Evolutionary conservation across 2,888 invertebrate species (phyloP).

Genomic region (Tromatobia lineatoria): DNA sequence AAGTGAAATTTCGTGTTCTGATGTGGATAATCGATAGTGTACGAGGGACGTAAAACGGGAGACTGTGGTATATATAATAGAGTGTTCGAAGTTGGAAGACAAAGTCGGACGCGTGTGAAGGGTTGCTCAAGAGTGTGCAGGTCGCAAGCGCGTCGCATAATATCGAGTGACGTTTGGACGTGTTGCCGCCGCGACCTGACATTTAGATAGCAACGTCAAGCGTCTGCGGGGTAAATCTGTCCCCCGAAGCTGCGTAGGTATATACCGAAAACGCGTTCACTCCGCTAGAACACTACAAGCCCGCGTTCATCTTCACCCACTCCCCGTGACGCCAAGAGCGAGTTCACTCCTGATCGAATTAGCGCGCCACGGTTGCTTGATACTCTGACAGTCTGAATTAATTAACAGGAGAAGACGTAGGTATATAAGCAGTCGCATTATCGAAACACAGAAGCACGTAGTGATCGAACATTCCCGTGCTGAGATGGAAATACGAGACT

Average conservation of each 20-base stretch:
- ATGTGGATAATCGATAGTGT: constrained; percentile 45
- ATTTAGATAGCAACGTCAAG: constrained; percentile 84
- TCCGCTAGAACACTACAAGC: constrained; percentile 59
- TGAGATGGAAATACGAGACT: constrained; percentile 1
- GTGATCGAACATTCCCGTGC: neutral
- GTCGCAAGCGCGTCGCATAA: constrained; percentile 65
- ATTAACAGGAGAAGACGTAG: constrained; percentile 80
- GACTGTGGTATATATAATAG: constrained; percentile 22
- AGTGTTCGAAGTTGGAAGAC: constrained; percentile 63
- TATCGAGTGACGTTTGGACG: constrained; percentile 81
- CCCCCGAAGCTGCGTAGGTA: constrained; percentile 75
- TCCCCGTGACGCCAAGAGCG: constrained; percentile 76
- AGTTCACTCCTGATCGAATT: constrained; percentile 85
- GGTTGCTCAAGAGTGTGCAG: constrained; percentile 60
- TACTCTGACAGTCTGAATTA: constrained; percentile 84
- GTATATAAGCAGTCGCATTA: constrained; percentile 81
- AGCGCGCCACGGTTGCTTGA: constrained; percentile 83
- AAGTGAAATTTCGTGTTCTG: constrained; percentile 33
- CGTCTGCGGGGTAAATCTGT: constrained; percentile 82
- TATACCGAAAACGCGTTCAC: constrained; percentile 59
- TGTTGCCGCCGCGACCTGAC: constrained; percentile 77
- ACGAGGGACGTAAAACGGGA: neutral
- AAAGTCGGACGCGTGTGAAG: constrained; percentile 65
- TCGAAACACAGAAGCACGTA: constrained; percentile 75
- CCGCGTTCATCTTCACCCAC: constrained; percentile 57